phyloP scores from a whole-genome alignment of 2,888 invertebrate species.

The Scaptomyza caliginosa region DNA sequence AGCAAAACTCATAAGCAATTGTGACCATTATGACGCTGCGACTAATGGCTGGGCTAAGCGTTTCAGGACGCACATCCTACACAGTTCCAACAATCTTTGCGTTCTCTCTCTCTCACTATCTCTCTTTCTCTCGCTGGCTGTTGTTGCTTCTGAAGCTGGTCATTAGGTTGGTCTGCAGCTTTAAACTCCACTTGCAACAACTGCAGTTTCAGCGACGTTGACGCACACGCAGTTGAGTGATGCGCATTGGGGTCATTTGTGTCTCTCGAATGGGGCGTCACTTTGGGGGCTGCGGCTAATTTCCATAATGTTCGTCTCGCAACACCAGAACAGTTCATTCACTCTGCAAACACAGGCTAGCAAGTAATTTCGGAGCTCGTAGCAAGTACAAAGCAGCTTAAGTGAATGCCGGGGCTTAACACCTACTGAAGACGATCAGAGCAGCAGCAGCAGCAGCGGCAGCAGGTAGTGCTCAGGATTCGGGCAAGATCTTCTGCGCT shows the following conservation, averaged over 20 bases:
- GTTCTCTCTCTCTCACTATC: background rate
- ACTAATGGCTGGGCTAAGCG: constrained; percentile 56
- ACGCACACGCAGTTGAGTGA: constrained; percentile 77
- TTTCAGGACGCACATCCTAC: constrained; percentile 29
- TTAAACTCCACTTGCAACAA: constrained; percentile 10
- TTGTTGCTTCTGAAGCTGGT: constrained; percentile 48
- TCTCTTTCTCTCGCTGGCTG: background rate
- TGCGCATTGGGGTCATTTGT: constrained; percentile 77
- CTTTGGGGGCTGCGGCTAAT: constrained; percentile 59
- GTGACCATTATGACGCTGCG: constrained; percentile 64
- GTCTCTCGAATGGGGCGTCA: constrained; percentile 72
- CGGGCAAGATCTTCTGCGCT: constrained; percentile 22
- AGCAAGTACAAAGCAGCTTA: constrained; percentile 47
- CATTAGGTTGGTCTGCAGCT: constrained; percentile 34
- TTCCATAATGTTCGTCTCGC: constrained; percentile 64
- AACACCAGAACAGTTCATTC: constrained; percentile 43
- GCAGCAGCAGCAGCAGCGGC: background rate
- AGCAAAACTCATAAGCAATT: constrained; percentile 63
- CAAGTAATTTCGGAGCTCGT: constrained; percentile 42
- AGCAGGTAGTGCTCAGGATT: constrained; percentile 26
- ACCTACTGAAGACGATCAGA: constrained; percentile 28
- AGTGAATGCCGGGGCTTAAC: constrained; percentile 56
- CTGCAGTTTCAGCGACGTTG: constrained; percentile 27
- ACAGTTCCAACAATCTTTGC: constrained; percentile 25
- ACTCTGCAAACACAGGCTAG: constrained; percentile 32